Conservation (phyloP, 2,888 invertebrate species). For the Nysson spinosus region DNA sequence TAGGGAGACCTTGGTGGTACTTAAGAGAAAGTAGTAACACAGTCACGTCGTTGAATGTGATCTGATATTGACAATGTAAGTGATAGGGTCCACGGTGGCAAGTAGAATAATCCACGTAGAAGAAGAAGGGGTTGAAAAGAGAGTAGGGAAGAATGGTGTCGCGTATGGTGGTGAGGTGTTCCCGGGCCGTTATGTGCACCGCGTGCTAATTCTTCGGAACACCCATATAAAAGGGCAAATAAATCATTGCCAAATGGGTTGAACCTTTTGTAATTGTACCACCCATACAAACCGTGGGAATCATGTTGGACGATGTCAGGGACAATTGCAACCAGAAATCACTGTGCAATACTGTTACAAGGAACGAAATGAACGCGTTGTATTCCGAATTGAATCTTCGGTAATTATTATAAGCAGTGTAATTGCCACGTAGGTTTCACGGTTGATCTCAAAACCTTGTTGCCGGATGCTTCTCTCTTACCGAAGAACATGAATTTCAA, state of each 20-base stretch:
- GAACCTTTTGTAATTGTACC: constrained; percentile 65
- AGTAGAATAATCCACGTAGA: constrained; percentile 1
- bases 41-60: constrained; percentile 26
- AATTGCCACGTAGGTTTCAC: background rate
- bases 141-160: constrained; percentile 12
- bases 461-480: background rate
- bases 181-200: constrained; percentile 37
- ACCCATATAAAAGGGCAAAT: constrained; percentile 48
- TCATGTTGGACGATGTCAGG: constrained; percentile 43
- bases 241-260: constrained; percentile 65
- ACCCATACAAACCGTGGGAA: constrained; percentile 20
- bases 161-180: constrained; percentile 6
- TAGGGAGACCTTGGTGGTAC: too few species aligned
- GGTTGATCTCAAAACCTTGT: background rate
- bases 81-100: background rate
- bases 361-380: background rate
- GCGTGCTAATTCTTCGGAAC: constrained; percentile 52
- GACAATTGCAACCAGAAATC: constrained; percentile 35
- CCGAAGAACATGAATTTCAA: background rate
- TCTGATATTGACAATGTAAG: constrained; percentile 7
- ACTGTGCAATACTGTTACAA: too few species aligned
- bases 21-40: constrained; percentile 21
- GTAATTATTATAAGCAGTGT: constrained; percentile 3
- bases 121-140: constrained; percentile 1
- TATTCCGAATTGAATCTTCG: background rate